Base-by-base conservation (phyloP, 2,888 invertebrate species). In the Thelaira solivaga region DNA sequence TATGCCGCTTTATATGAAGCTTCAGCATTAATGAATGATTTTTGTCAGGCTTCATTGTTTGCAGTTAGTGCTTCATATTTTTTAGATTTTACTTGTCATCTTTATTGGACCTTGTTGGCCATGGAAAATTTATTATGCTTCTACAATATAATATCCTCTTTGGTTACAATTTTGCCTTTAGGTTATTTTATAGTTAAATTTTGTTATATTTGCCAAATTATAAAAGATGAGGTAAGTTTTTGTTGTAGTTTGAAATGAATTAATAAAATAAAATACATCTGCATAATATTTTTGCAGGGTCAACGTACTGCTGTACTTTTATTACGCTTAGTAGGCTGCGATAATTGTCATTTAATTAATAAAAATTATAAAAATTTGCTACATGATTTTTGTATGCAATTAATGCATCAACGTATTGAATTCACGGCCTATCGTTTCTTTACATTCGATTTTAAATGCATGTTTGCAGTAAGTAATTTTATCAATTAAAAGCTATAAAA, bases 51-150 rank as follows among this genome's bases (percentile, higher is more conserved):
- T 49, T 83, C 83, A 10, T 20, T 81, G 13, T 81, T 83, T 57
- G 65, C 80, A 1, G 62, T 68, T 0, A 62, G 75, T 20, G 71
- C 64, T 2, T 75, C 81, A 10, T 80, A 80, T 62, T 75, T 80
- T 22, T 36, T 83, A 4, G 82, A 82, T 18, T 67, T 72, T 13
- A 82, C 79, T 1, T 81, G 80, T 41, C 81, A 82, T 36, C 41
- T 76, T n/a, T 83, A 83, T 62, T 83, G 82, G 82, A 61, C 68
- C 7, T 39, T 82, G 11, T 53, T 83, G 57, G 53, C 80, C 1
- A 41, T 82, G 39, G 81, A 82, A 29, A 57, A 76, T 7, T 31
- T 67, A 0, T 45, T 76, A 11, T 8, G 53, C 1, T 11, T 16
- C 2, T 36, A 36, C n/a, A 69, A 47, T 6, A 61, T 74, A 36